Percentiles rank a stretch among this genome's conserved stretches.
phyloP scores from a whole-genome alignment of 1,140 invertebrate species.

The Drosophila sucinea region DNA sequence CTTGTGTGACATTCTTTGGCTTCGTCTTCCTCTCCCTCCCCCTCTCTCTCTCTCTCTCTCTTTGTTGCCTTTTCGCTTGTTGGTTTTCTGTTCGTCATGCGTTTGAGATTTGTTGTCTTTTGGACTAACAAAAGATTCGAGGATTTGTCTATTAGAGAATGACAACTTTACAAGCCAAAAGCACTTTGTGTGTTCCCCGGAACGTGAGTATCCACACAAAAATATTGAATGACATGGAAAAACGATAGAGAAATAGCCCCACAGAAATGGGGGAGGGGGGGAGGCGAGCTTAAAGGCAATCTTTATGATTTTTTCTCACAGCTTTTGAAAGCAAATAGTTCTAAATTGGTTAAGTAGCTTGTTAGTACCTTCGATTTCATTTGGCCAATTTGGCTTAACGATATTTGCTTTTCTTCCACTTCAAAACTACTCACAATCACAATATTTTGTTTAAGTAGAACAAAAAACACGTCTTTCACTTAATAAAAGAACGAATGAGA shows the following conservation, averaged over 20 bases:
- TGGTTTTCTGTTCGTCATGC: conserved; percentile 58
- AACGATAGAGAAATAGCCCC: not conserved
- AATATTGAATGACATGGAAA: not conserved
- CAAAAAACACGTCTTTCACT: too few relatives aligned
- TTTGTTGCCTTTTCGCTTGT: conserved; percentile 1
- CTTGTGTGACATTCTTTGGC: conserved; percentile 29
- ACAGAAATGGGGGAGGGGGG: too few relatives aligned
- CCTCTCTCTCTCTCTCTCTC: not conserved
- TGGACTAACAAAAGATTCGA: conserved; percentile 16
- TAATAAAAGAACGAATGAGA: too few relatives aligned
- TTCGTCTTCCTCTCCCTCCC: not conserved
- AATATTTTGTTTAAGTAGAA: too few relatives aligned
- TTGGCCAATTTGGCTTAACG: too few relatives aligned
- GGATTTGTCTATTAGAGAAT: conserved; percentile 34
- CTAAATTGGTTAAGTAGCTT: too few relatives aligned
- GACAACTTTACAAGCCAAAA: conserved; percentile 42
- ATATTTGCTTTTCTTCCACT: too few relatives aligned
- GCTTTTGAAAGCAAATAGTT: too few relatives aligned
- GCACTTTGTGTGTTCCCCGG: not conserved
- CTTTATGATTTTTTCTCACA: too few relatives aligned
- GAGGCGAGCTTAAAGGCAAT: too few relatives aligned
- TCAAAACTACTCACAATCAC: too few relatives aligned
- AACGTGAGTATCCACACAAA: conserved; percentile 5
- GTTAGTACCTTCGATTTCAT: too few relatives aligned
- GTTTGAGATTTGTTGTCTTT: conserved; percentile 49